phyloP scores from a whole-genome alignment of 2,888 invertebrate species.

The Dioctria linearis region DNA sequence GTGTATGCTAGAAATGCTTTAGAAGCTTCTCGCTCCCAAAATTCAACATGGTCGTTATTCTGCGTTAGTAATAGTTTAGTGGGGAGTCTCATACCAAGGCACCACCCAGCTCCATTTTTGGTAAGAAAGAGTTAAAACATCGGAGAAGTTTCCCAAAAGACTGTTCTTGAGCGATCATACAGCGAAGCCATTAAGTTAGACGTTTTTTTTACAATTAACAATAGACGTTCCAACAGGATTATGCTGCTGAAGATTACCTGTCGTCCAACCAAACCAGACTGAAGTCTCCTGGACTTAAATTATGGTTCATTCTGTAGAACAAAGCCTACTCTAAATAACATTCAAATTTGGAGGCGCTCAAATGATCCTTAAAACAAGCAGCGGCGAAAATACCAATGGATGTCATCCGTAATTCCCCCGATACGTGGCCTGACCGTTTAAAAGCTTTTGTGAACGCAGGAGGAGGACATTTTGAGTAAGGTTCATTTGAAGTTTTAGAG shows the following conservation, averaged over 20 bases:
- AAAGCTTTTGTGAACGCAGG: too few relatives aligned
- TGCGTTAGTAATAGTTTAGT: too few relatives aligned
- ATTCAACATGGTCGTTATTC: not conserved
- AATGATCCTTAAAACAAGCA: not conserved
- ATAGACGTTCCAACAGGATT: not conserved
- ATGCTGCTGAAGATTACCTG: not conserved
- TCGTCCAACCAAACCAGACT: not conserved
- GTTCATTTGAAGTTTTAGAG: too few relatives aligned
- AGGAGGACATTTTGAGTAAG: too few relatives aligned
- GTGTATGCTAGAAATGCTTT: not conserved
- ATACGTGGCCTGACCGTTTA: too few relatives aligned
- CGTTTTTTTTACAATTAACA: not conserved
- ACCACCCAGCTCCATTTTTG: not conserved
- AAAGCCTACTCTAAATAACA: too few relatives aligned
- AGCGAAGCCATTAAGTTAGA: not conserved
- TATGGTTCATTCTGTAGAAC: too few relatives aligned
- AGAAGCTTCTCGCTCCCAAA: not conserved
- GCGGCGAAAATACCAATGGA: not conserved
- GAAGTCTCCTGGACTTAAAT: not conserved
- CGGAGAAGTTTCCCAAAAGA: not conserved
- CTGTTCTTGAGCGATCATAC: not conserved
- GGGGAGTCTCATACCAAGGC: not conserved
- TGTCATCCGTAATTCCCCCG: too few relatives aligned
- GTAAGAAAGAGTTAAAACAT: not conserved
- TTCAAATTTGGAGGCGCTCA: not conserved